Evolutionary conservation across 2,888 invertebrate genomes (phyloP).

Genomic region (Odiellus spinosus): DNA sequence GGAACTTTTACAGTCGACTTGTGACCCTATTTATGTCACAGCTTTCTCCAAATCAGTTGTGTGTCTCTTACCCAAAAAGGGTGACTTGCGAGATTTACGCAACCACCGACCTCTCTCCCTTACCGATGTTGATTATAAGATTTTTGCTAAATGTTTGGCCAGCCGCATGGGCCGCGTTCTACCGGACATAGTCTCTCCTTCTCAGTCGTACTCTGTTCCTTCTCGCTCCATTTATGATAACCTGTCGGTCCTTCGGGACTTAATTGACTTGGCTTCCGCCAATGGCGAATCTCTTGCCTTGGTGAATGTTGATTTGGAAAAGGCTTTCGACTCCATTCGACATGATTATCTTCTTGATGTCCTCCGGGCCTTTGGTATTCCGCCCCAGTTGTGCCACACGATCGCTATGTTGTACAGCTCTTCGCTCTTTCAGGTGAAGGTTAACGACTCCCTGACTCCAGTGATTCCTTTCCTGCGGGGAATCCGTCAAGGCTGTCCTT

Average conservation of each 20-base stretch:
- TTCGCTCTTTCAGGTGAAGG: constrained; percentile 15
- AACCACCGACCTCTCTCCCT: constrained; percentile 23
- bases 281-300: constrained; percentile 17
- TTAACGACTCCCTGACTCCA: constrained; percentile 13
- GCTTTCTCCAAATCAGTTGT: too few relatives aligned
- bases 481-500: constrained; percentile 27
- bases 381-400: constrained; percentile 3
- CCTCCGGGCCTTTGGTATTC: neutral
- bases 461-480: constrained; percentile 19
- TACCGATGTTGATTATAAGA: constrained; percentile 16
- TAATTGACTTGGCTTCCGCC: constrained; percentile 8
- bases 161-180: constrained; percentile 14
- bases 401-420: constrained; percentile 16
- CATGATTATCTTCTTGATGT: constrained; percentile 18
- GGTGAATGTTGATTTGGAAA: constrained; percentile 29
- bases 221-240: constrained; percentile 19
- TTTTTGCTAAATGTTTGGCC: constrained; percentile 18
- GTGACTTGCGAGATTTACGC: neutral
- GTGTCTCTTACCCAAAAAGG: too few relatives aligned
- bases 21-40: too few relatives aligned
- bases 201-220: constrained; percentile 29
- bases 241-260: constrained; percentile 8
- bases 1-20: too few relatives aligned
- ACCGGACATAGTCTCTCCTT: constrained; percentile 6
- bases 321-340: constrained; percentile 29